Evolutionary conservation across 2,888 invertebrate species (phyloP).

Genomic region (Lasioglossum zephyrum): DNA sequence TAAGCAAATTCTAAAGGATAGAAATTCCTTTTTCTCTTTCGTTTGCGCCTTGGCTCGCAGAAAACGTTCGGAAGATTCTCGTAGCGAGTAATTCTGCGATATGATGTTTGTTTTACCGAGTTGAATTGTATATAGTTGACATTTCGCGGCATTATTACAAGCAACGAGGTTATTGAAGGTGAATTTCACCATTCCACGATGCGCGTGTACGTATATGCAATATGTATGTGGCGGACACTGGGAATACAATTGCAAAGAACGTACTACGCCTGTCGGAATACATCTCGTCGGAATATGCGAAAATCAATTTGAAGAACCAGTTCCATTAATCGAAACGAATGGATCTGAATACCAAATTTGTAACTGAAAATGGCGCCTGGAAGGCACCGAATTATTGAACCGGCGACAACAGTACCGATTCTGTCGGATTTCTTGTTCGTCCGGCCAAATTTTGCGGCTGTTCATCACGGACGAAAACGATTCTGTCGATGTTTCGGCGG

Average conservation of each 20-base stretch:
- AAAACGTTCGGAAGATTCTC: background rate
- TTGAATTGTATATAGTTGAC: background rate
- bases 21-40: background rate
- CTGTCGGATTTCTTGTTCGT: slow-evolving; percentile 33
- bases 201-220: background rate
- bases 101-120: background rate
- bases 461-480: slow-evolving; percentile 29
- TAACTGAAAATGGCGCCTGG: slow-evolving; percentile 30
- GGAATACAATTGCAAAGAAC: background rate
- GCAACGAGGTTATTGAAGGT: background rate
- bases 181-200: background rate
- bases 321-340: slow-evolving; percentile 48
- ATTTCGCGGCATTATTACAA: background rate
- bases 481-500: slow-evolving; percentile 30
- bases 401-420: slow-evolving; percentile 36
- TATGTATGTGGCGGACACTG: background rate
- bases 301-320: slow-evolving; percentile 31
- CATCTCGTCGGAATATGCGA: background rate
- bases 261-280: background rate
- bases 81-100: background rate
- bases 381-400: slow-evolving; percentile 40
- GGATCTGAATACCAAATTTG: slow-evolving; percentile 25
- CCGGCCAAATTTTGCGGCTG: slow-evolving; percentile 35
- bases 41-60: background rate
- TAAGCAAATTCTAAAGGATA: too few species aligned